Conservation (phyloP, 1,140 invertebrate genomes). For the Cryptotermes secundus region DNA sequence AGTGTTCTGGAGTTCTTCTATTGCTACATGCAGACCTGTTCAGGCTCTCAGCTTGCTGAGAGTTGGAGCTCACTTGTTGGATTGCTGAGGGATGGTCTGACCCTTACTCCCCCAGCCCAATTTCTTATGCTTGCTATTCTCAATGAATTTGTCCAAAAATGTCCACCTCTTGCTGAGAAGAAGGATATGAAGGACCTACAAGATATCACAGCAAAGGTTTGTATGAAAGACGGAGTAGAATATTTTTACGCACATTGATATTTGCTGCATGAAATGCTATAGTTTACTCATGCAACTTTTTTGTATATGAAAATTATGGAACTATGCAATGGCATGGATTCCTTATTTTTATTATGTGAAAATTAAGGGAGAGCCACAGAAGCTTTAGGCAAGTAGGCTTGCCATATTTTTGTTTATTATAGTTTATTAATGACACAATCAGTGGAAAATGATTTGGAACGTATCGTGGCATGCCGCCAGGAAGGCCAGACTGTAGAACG, state of each 20-base stretch:
- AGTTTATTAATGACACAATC: too few species aligned
- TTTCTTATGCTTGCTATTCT: constrained; percentile 80
- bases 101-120: constrained; percentile 71
- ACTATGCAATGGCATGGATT: too few species aligned
- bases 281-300: not conserved
- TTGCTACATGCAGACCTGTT: constrained; percentile 70
- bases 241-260: constrained; percentile 31
- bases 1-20: constrained; percentile 64
- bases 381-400: too few species aligned
- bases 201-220: constrained; percentile 67
- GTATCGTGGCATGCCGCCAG: too few species aligned
- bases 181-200: constrained; percentile 83
- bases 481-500: too few species aligned
- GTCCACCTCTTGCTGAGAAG: constrained; percentile 73
- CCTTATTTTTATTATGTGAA: too few species aligned
- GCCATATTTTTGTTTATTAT: too few species aligned
- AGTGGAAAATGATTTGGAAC: too few species aligned
- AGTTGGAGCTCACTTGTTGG: constrained; percentile 76
- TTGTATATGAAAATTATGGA: too few species aligned
- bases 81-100: constrained; percentile 76
- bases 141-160: constrained; percentile 84
- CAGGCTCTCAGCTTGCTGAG: constrained; percentile 70
- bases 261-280: not conserved
- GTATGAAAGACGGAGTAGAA: too few species aligned
- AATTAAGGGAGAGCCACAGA: too few species aligned